Conservation (phyloP, 2,797 vertebrate genomes). For the Momotus momota region DNA sequence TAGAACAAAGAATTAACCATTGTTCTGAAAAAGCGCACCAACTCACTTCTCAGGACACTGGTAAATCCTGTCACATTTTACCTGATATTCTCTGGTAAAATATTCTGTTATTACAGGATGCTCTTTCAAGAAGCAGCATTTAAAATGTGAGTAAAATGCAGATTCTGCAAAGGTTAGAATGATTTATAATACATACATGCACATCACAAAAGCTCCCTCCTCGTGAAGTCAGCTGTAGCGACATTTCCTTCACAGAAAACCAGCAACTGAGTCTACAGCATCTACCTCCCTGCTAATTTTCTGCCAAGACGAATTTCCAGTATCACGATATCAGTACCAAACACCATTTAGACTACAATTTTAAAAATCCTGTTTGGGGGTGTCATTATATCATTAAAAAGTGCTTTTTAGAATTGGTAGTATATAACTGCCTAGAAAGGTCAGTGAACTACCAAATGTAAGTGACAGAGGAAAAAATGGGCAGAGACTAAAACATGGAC, state of each 20-base stretch:
- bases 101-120: not conserved
- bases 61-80: slow-evolving; percentile 58
- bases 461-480: not conserved
- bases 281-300: not conserved
- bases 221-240: slow-evolving; percentile 15
- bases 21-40: slow-evolving; percentile 62
- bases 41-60: slow-evolving; percentile 63
- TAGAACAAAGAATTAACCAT: slow-evolving; percentile 52
- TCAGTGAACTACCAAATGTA: not conserved
- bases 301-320: not conserved
- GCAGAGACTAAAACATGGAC: not conserved
- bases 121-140: slow-evolving; percentile 25
- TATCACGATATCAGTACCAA: not conserved
- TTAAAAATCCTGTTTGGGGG: not conserved
- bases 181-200: slow-evolving; percentile 68
- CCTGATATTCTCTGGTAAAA: slow-evolving; percentile 9
- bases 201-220: slow-evolving; percentile 39
- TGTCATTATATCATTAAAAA: not conserved
- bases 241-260: not conserved
- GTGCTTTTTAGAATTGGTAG: not conserved
- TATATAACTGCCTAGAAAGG: not conserved
- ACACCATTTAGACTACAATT: not conserved
- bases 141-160: slow-evolving; percentile 21
- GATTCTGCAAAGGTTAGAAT: slow-evolving; percentile 65
- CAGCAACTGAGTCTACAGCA: not conserved